phyloP scores from a whole-genome alignment of 2,888 invertebrate genomes.

The Cosmopolites sordidus region DNA sequence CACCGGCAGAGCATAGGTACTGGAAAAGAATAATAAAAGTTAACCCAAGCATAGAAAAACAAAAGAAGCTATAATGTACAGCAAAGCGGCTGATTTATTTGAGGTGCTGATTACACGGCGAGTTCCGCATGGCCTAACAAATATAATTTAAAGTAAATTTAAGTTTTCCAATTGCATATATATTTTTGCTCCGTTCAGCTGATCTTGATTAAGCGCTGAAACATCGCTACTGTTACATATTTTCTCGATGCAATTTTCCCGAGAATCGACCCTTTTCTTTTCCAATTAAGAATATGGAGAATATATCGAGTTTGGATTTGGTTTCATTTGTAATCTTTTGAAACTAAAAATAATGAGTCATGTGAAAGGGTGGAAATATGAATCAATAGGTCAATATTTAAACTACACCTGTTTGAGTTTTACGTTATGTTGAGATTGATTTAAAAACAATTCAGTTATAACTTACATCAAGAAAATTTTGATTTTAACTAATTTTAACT shows the following conservation, averaged over 20 bases:
- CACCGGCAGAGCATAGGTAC: conserved; percentile 16
- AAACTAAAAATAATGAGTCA: too few relatives aligned
- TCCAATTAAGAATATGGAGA: background rate
- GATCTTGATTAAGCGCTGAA: conserved; percentile 17
- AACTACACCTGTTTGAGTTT: too few relatives aligned
- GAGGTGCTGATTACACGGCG: conserved; percentile 31
- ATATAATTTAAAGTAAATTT: conserved; percentile 33
- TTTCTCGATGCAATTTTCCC: conserved; percentile 7
- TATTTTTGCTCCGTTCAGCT: conserved; percentile 15
- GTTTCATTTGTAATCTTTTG: too few relatives aligned
- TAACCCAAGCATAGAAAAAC: conserved; percentile 23
- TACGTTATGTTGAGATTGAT: too few relatives aligned
- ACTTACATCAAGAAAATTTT: too few relatives aligned
- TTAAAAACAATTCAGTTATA: too few relatives aligned
- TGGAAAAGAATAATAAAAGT: conserved; percentile 23
- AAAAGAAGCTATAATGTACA: conserved; percentile 26
- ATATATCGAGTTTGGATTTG: background rate
- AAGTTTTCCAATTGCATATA: conserved; percentile 24
- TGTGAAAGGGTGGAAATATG: too few relatives aligned
- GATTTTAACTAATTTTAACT: too few relatives aligned
- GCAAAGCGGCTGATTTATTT: conserved; percentile 33
- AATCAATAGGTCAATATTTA: too few relatives aligned
- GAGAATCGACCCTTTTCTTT: background rate
- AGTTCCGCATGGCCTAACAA: conserved; percentile 33
- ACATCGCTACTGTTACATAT: conserved; percentile 12